Conservation (phyloP, 2,797 vertebrate species). For the Rousettus madagascariensis region DNA sequence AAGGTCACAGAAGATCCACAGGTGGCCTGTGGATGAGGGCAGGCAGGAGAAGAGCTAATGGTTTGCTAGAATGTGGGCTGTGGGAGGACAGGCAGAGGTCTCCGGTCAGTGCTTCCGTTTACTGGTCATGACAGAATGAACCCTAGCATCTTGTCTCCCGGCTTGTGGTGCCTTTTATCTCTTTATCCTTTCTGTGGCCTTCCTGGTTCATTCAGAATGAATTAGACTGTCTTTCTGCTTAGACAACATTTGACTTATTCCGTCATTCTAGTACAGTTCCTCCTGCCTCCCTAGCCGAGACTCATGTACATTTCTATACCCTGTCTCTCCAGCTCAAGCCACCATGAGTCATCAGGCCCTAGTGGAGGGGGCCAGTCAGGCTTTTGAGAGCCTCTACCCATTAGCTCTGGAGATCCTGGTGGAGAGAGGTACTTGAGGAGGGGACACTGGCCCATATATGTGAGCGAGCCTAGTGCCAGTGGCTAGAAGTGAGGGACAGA, state of each 20-base stretch:
- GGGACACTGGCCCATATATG: background rate
- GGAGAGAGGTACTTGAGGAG: background rate
- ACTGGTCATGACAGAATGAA: background rate
- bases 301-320: accelerated
- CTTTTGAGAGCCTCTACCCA: background rate
- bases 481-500: background rate
- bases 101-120: background rate
- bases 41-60: background rate
- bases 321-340: background rate
- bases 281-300: background rate
- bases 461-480: background rate
- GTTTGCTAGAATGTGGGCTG: background rate
- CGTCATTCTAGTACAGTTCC: too few species aligned
- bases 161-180: background rate
- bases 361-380: background rate
- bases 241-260: background rate
- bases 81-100: background rate
- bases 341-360: background rate
- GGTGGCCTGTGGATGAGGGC: background rate
- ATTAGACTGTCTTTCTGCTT: background rate
- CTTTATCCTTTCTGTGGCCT: background rate
- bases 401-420: background rate
- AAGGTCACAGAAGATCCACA: background rate
- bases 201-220: background rate
- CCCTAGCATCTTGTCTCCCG: background rate